Evolutionary conservation across 2,113 vertebrate genomes (phyloP).

Genomic region (Hiodon alosoides): DNA sequence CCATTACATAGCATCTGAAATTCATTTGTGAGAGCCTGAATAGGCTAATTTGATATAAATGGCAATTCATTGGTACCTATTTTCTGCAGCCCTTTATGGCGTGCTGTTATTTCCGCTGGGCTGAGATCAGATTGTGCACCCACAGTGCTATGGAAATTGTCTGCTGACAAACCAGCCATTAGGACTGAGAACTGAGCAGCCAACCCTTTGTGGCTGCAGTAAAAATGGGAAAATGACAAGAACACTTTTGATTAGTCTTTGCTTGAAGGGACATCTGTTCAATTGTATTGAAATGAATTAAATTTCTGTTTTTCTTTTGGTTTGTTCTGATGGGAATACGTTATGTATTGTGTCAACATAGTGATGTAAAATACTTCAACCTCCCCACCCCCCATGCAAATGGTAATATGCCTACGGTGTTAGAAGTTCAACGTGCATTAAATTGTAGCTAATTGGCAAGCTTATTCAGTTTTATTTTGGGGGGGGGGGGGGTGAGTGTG

Average conservation of each 20-base stretch:
- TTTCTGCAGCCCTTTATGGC: conserved; percentile 10
- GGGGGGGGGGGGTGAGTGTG: no score
- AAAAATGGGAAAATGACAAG: background rate
- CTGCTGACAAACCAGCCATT: conserved; percentile 37
- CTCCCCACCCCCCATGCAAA: no score
- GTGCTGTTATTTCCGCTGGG: conserved; percentile 30
- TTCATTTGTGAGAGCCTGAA: background rate
- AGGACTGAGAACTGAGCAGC: background rate
- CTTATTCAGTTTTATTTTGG: no score
- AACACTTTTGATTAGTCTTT: background rate
- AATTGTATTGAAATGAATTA: background rate
- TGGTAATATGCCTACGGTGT: no score
- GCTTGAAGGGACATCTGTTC: background rate
- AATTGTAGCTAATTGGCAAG: no score
- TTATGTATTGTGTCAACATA: background rate
- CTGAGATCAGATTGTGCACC: conserved; percentile 34
- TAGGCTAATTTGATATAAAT: background rate
- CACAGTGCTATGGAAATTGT: conserved; percentile 29
- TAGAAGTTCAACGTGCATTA: no score
- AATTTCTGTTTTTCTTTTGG: background rate
- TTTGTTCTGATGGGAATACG: background rate
- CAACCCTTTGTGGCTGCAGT: conserved; percentile 1
- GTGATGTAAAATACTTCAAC: no score
- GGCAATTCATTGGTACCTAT: conserved; percentile 14
- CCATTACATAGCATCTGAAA: background rate